A percentile compares a stretch with the other conserved stretches of the same genome.
These are phyloP conservation scores for Euura saliciscinereae DNA, from an alignment of 1,140 invertebrate species.

Conservation along the genomic window DNA sequence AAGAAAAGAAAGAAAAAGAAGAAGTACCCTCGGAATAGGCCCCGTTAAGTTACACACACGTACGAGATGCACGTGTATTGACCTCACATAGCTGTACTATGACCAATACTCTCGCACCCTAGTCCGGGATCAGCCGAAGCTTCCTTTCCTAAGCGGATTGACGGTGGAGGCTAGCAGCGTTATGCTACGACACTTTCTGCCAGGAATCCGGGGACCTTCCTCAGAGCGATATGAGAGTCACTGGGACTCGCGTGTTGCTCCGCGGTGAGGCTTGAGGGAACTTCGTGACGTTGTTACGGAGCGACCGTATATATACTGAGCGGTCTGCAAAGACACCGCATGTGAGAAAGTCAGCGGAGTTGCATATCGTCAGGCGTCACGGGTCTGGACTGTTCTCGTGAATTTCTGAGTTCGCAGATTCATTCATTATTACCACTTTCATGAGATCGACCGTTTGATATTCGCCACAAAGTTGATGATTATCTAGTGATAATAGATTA, in stretches of 20 bases:
- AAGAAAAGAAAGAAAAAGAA: conserved; percentile 17
- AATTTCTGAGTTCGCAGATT: no score
- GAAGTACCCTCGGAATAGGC: conserved; percentile 38
- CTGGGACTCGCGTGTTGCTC: conserved; percentile 39
- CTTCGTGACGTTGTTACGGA: accelerated
- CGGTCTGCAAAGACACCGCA: background rate
- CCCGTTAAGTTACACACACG: conserved; percentile 40
- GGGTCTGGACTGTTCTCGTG: no score
- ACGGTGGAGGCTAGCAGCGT: conserved; percentile 35
- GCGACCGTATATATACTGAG: conserved; percentile 14
- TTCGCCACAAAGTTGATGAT: conserved; percentile 18
- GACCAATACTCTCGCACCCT: conserved; percentile 41
- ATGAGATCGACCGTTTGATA: background rate
- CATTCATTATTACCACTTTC: conserved; percentile 21
- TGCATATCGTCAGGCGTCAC: no score
- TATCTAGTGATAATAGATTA: conserved; percentile 15
- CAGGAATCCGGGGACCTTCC: conserved; percentile 47
- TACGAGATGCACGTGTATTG: background rate
- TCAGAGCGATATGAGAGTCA: conserved; percentile 42
- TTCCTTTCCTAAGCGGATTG: conserved; percentile 33
- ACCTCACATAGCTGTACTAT: conserved; percentile 44
- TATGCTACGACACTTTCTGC: conserved; percentile 40
- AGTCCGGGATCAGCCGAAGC: conserved; percentile 38
- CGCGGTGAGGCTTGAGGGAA: conserved; percentile 40
- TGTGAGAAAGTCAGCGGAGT: conserved; percentile 28